Conservation (phyloP, 2,113 vertebrate genomes). For the Erythrolamprus reginae region DNA sequence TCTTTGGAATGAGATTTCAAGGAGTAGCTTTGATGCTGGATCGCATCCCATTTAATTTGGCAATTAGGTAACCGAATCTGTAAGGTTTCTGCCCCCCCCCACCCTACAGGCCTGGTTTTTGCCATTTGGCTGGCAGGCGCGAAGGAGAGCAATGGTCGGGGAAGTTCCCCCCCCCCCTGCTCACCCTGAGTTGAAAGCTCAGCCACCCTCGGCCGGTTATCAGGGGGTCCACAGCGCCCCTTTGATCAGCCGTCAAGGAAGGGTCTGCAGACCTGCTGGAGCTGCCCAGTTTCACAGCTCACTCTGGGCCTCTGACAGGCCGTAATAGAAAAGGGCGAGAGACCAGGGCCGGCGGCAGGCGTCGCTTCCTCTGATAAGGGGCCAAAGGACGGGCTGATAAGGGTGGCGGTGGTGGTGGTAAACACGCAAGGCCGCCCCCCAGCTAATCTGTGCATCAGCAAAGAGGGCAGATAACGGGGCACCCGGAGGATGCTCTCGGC, state of each 20-base stretch:
- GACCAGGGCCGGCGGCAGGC: constrained; percentile 74
- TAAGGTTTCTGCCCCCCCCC: constrained; percentile 28
- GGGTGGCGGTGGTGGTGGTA: constrained; percentile 71
- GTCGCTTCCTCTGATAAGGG: constrained; percentile 78
- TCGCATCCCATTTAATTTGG: constrained; percentile 65
- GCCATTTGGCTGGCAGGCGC: constrained; percentile 60
- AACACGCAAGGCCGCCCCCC: constrained; percentile 72
- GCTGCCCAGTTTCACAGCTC: constrained; percentile 81
- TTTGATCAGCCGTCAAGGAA: constrained; percentile 91
- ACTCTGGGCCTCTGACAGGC: constrained; percentile 83
- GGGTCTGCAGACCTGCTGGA: constrained; percentile 76
- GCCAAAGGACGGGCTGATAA: constrained; percentile 72
- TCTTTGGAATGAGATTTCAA: constrained; percentile 70
- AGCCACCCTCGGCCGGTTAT: constrained; percentile 79
- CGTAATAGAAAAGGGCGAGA: constrained; percentile 86
- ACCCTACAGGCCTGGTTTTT: constrained; percentile 62
- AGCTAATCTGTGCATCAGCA: constrained; percentile 75
- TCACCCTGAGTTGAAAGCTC: constrained; percentile 72
- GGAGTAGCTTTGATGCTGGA: constrained; percentile 67
- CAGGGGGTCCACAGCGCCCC: constrained; percentile 75
- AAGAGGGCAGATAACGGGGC: constrained; percentile 74
- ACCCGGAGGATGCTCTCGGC: constrained; percentile 64
- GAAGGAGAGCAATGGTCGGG: constrained; percentile 67
- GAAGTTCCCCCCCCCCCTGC: constrained; percentile 26
- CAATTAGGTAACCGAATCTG: constrained; percentile 72